Conservation (phyloP, 2,113 vertebrate species). For the Mola mola region DNA sequence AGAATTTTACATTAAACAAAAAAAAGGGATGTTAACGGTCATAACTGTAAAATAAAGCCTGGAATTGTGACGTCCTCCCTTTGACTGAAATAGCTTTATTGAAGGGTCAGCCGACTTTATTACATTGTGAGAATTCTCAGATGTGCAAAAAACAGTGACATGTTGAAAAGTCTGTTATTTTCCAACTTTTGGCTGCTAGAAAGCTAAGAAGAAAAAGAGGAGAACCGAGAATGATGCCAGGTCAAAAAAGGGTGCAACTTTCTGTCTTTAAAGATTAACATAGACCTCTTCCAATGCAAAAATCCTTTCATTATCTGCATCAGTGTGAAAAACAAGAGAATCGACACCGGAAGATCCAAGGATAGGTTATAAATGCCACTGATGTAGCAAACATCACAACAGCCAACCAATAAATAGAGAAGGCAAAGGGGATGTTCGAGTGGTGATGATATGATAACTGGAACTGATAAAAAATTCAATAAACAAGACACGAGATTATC, state of each 20-base stretch:
- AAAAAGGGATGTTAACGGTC: too few relatives aligned
- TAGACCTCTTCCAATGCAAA: neutral
- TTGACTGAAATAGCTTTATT: too few relatives aligned
- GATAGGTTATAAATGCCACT: neutral
- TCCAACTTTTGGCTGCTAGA: too few relatives aligned
- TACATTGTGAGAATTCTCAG: too few relatives aligned
- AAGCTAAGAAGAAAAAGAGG: neutral
- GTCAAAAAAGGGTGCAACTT: constrained; percentile 14
- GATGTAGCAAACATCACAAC: neutral
- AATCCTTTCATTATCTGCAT: constrained; percentile 16
- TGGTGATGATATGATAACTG: constrained; percentile 4
- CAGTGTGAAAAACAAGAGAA: constrained; percentile 1
- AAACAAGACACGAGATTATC: neutral
- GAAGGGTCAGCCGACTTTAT: too few relatives aligned
- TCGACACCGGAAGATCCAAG: too few relatives aligned
- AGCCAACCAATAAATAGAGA: too few relatives aligned
- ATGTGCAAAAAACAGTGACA: too few relatives aligned
- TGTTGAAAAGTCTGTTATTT: too few relatives aligned
- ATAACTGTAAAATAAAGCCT: too few relatives aligned
- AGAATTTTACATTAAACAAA: too few relatives aligned
- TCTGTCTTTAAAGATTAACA: constrained; percentile 22
- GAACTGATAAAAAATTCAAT: neutral
- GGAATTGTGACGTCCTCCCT: too few relatives aligned
- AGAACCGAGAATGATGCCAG: neutral
- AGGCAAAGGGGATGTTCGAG: neutral